These are phyloP conservation scores for Lepidocyrtoides sp. DNA, from an alignment of 2,888 invertebrate genomes.

Conservation along the genomic window DNA sequence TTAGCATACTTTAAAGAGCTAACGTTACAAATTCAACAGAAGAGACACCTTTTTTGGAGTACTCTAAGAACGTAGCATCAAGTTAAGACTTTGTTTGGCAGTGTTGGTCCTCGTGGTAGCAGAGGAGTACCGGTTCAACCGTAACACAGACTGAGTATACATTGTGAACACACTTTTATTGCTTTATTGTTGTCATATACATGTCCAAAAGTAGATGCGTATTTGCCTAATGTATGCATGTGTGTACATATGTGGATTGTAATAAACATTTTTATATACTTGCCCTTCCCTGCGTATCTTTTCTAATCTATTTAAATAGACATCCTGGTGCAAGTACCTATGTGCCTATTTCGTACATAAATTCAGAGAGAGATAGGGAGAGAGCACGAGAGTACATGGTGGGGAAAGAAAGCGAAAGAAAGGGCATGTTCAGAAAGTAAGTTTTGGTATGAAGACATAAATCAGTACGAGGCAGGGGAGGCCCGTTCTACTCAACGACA, in stretches of 20 bases:
- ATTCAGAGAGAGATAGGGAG: neutral
- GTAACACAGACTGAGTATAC: constrained; percentile 62
- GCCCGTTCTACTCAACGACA: constrained; percentile 72
- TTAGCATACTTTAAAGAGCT: too few relatives aligned
- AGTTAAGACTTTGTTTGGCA: constrained; percentile 44
- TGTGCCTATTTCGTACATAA: too few relatives aligned
- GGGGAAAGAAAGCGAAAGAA: neutral
- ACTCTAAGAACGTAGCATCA: constrained; percentile 5
- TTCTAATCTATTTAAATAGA: constrained; percentile 11
- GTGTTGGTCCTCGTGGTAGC: neutral
- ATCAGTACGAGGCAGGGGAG: constrained; percentile 77
- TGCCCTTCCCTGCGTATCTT: neutral
- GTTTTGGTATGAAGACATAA: constrained; percentile 78
- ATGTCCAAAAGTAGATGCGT: neutral
- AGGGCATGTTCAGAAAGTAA: constrained; percentile 61
- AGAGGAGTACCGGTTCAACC: constrained; percentile 58
- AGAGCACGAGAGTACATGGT: neutral
- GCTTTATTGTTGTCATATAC: constrained; percentile 2
- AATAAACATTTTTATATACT: constrained; percentile 35
- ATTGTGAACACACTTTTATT: neutral
- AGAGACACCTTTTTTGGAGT: neutral
- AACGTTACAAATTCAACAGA: too few relatives aligned
- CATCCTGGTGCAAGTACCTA: neutral
- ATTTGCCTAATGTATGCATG: neutral
- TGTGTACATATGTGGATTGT: constrained; percentile 10